Base-by-base conservation (phyloP, 2,113 vertebrate species). In the Narcine bancroftii region DNA sequence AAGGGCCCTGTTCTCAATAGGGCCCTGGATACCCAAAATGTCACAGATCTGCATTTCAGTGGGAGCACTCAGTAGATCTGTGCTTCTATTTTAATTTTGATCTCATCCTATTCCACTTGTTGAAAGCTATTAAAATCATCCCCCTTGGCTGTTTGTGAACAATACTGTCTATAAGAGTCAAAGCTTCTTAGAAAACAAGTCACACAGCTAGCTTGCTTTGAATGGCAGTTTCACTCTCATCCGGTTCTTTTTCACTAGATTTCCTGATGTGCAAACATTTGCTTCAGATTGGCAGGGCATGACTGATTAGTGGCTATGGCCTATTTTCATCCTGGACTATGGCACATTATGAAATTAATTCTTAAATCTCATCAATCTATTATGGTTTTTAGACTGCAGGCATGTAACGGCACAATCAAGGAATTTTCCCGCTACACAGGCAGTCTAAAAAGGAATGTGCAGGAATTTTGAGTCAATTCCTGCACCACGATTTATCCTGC, bases 211-310 rank as follows among this genome's bases (percentile, higher is more conserved):
- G 4, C n/a, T 7, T 85, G 53, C 50, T 85, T 53, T 85, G 53
- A 85, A 85, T 36, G 60, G 53, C 79, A 79, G 79, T 26, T 53
- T 53, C 53, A 53, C 6, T 33, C 60, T 60, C 81, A 60, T 60
- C 81, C 81, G 56, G 53, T 60, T 85, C 53, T 60, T 81, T 81
- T 29, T 81, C 77, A 50, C 21, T 81, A 33, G 81, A 85, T 85
- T 60, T 83, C 47, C 47, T 83, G 53, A 60, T 85, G 53, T 56
- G 56, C 17, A 11, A 60, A 85, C 33, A 33, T 24, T 47, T 60
- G 56, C 29, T 85, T 33, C 53, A 85, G 5, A 53, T 53, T 85
- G 81, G 81, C 1, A 39, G 53, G 53, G n/a, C 56, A 60, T 85
- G 81, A 13, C 53, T 85, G 53, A 87, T 87, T 63, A 24, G 21